These are phyloP conservation scores for Phrynosoma blainvillii DNA, from an alignment of 2,113 vertebrate genomes.

Conservation along the genomic window DNA sequence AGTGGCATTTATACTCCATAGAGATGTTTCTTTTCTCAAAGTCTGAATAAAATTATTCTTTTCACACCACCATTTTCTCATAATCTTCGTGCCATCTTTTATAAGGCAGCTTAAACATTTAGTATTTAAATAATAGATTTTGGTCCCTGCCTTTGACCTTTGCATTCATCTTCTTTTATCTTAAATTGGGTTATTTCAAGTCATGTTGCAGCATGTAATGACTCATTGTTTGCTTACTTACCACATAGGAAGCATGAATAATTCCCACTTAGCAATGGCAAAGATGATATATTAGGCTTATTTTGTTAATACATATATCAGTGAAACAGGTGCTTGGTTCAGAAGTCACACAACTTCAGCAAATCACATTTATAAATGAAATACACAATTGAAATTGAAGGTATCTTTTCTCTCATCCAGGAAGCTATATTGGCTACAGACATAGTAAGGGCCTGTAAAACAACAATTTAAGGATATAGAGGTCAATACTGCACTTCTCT, in stretches of 20 bases:
- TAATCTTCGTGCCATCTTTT: conserved; percentile 18
- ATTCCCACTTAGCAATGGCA: neutral
- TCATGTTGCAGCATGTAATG: conserved; percentile 9
- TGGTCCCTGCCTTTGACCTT: conserved; percentile 24
- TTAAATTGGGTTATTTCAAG: neutral
- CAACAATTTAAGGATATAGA: neutral
- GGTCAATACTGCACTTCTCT: no score
- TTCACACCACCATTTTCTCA: neutral
- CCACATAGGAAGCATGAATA: neutral
- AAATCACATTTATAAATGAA: neutral
- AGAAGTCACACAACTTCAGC: neutral
- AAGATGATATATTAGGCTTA: neutral
- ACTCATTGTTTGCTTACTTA: neutral
- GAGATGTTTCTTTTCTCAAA: neutral
- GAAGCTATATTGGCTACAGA: neutral
- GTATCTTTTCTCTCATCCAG: no score
- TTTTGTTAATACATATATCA: conserved; percentile 19
- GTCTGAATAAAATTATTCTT: neutral
- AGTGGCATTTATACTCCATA: neutral
- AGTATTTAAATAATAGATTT: conserved; percentile 18
- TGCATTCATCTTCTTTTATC: conserved; percentile 30
- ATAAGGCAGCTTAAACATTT: conserved; percentile 28
- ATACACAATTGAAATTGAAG: neutral
- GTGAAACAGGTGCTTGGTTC: neutral
- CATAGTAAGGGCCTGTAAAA: neutral